Evolutionary conservation across 2,113 vertebrate species (phyloP), one percentile per base, ranked within the genome.

Genomic region (Bolborhynchus lineola): DNA sequence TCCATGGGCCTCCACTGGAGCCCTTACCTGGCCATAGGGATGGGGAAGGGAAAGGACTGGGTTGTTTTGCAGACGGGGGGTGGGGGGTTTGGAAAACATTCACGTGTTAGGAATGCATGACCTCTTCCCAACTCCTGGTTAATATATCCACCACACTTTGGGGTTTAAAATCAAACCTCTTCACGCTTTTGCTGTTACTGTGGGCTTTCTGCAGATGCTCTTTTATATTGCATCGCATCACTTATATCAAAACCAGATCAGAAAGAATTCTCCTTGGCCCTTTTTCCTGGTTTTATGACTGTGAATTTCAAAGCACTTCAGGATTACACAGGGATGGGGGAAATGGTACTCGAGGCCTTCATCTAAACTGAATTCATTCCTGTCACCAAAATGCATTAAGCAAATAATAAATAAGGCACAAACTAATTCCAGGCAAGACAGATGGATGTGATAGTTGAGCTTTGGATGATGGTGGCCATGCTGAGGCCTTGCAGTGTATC

Each of bases 181-280:
- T 89, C 88, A 76, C 50, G 6, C 94, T 78, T 87, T 47, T 0
- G 1, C 60, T 29, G 35, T 90, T 86, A 90, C 6, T 5, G 0
- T n/a, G 55, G 91, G 65, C 69, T 96, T 96, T 93, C 80, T 33
- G 18, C 35, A 91, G 77, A 33, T 4, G 6, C 62, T 88, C 33
- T 69, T 93, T 86, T 67, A 87, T 96, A 96, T 94, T 92, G 80
- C 79, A 68, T 49, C 75, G 88, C 80, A 82, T 69, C 69, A 17
- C 82, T 96, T 92, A 62, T 82, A 96, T 97, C 95, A 94, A 96
- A 97, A 95, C 74, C 92, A 96, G 96, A 92, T 76, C 90, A 93
- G 88, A 63, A 65, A 92, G 90, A 52, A 57, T 65, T 86, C 90
- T 94, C 49, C 64, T 82, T 75, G 60, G 20, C 47, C 47, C 31